Conservation (phyloP, 1,140 invertebrate species). For the Diploscapter pachys region DNA sequence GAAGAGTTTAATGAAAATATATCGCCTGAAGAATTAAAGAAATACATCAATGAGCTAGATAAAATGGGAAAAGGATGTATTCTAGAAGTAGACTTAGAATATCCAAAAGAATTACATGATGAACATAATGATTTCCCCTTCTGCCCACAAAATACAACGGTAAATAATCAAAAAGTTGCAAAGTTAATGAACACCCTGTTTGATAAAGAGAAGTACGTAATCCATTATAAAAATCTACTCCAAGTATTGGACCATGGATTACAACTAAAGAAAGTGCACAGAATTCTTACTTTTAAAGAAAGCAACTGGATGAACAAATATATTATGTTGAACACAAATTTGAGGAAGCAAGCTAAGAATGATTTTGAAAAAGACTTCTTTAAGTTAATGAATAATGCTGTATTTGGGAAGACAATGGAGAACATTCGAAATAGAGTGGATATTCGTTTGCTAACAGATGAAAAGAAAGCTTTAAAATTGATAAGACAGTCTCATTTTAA, state of each 20-base stretch:
- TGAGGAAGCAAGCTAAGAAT: slow-evolving; percentile 54
- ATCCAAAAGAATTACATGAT: slow-evolving; percentile 44
- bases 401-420: slow-evolving; percentile 64
- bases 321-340: slow-evolving; percentile 61
- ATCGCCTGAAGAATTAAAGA: slow-evolving; percentile 18
- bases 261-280: slow-evolving; percentile 62
- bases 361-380: slow-evolving; percentile 64
- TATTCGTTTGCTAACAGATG: slow-evolving; percentile 21
- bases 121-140: slow-evolving; percentile 60
- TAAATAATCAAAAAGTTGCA: neutral
- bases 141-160: slow-evolving; percentile 48
- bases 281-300: slow-evolving; percentile 63
- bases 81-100: slow-evolving; percentile 48
- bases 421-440: slow-evolving; percentile 62
- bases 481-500: slow-evolving; percentile 7
- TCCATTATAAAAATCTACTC: slow-evolving; percentile 64
- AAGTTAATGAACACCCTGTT: slow-evolving; percentile 53
- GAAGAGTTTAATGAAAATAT: slow-evolving; percentile 7
- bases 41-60: slow-evolving; percentile 30
- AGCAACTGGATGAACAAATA: slow-evolving; percentile 61
- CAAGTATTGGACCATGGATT: slow-evolving; percentile 62
- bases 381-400: slow-evolving; percentile 63
- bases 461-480: slow-evolving; percentile 17
- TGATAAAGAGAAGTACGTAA: slow-evolving; percentile 60
- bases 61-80: slow-evolving; percentile 37